Conservation (phyloP, 2,113 vertebrate genomes). For the Campylorhamphus procurvoides region DNA sequence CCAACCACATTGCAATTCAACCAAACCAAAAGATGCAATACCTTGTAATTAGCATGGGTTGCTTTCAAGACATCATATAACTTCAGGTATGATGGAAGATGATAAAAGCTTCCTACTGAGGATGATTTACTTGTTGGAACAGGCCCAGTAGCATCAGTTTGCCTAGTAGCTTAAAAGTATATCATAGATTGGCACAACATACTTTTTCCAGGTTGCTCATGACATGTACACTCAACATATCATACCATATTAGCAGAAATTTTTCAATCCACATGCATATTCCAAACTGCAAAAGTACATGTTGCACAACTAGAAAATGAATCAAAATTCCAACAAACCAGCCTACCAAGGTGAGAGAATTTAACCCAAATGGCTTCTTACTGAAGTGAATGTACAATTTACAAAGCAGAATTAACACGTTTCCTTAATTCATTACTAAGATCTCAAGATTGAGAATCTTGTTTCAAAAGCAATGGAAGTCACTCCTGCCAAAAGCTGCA, state of each 20-base stretch:
- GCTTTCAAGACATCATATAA: slow-evolving; percentile 96
- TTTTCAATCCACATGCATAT: neutral
- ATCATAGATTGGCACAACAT: neutral
- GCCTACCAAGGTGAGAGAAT: neutral
- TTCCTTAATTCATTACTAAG: neutral
- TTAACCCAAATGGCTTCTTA: neutral
- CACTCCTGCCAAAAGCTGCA: neutral
- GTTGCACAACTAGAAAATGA: neutral
- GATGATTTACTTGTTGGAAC: slow-evolving; percentile 87
- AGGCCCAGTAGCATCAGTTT: slow-evolving; percentile 81
- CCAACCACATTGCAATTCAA: neutral
- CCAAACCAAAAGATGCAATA: slow-evolving; percentile 21
- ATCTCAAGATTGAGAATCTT: neutral
- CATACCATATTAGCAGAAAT: neutral
- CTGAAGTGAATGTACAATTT: neutral
- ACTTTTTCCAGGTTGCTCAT: neutral
- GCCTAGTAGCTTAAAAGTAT: slow-evolving; percentile 79
- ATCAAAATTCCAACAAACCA: neutral
- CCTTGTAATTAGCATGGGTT: slow-evolving; percentile 97
- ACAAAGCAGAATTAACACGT: neutral
- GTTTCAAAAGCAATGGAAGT: neutral
- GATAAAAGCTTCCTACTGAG: slow-evolving; percentile 91
- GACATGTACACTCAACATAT: neutral
- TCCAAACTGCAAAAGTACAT: neutral
- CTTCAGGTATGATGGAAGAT: slow-evolving; percentile 94